phyloP scores from a whole-genome alignment of 2,888 invertebrate genomes.

The Napeogenes inachia region DNA sequence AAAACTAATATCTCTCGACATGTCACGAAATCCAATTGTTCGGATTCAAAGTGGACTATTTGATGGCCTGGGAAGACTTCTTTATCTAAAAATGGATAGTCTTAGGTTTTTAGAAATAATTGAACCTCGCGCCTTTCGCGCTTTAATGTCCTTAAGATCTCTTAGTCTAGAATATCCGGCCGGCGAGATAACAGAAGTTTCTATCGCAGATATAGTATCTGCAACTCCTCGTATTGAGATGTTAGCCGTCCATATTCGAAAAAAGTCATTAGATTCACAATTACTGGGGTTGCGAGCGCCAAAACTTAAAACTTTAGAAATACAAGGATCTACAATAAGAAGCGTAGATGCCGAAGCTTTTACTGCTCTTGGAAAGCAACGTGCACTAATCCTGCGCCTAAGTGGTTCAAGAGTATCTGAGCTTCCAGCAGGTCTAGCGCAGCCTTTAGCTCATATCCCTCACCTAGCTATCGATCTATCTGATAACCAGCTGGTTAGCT shows the following conservation, averaged over 20 bases:
- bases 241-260: conserved; percentile 78
- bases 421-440: conserved; percentile 84
- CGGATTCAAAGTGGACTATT: conserved; percentile 81
- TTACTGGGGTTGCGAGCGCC: conserved; percentile 82
- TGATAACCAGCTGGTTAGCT: conserved; percentile 82
- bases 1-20: conserved; percentile 82
- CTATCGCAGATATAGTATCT: conserved; percentile 40
- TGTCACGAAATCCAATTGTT: conserved; percentile 87
- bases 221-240: conserved; percentile 44
- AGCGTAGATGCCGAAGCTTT: conserved; percentile 83
- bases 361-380: conserved; percentile 80
- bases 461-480: conserved; percentile 87
- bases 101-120: conserved; percentile 81
- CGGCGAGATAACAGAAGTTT: conserved; percentile 75
- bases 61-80: conserved; percentile 80
- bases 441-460: conserved; percentile 82
- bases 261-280: conserved; percentile 81
- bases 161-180: conserved; percentile 81
- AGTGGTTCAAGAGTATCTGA: conserved; percentile 83
- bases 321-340: conserved; percentile 84
- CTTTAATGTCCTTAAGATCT: conserved; percentile 80
- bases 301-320: conserved; percentile 84
- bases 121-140: conserved; percentile 82
- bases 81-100: conserved; percentile 82
- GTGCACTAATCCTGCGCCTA: conserved; percentile 83